phyloP scores from a whole-genome alignment of 2,888 invertebrate species.

The Adineta ricciae region DNA sequence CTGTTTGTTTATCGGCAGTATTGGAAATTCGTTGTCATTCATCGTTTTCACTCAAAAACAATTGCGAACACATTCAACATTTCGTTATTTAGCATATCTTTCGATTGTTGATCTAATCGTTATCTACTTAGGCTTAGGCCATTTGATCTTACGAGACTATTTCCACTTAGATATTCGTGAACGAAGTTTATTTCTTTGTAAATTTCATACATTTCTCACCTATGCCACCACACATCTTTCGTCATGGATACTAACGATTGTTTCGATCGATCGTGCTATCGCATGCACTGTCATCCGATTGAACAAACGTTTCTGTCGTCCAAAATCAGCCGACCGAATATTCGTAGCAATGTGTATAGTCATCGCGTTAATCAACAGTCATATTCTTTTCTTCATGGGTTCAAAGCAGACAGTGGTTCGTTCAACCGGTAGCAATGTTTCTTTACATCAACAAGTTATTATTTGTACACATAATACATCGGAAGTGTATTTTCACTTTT shows the following conservation, averaged over 20 bases:
- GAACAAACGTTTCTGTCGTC: conserved; percentile 23
- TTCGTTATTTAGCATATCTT: conserved; percentile 32
- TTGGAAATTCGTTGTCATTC: conserved; percentile 28
- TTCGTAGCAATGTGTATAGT: conserved; percentile 18
- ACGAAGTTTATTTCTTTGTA: conserved; percentile 24
- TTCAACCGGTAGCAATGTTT: background rate
- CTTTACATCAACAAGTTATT: background rate
- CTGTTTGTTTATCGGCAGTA: background rate
- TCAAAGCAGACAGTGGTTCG: background rate
- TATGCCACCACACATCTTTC: conserved; percentile 32
- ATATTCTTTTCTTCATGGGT: conserved; percentile 29
- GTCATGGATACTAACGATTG: conserved; percentile 26
- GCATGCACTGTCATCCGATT: conserved; percentile 30
- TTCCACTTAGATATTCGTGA: conserved; percentile 22
- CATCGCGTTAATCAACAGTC: conserved; percentile 22
- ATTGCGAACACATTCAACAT: conserved; percentile 31
- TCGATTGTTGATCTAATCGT: conserved; percentile 30
- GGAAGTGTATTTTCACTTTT: conserved; percentile 18
- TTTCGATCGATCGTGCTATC: conserved; percentile 32
- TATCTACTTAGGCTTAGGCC: conserved; percentile 24
- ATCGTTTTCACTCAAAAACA: conserved; percentile 28
- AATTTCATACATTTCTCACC: conserved; percentile 27
- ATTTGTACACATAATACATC: conserved; percentile 5
- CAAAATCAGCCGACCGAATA: conserved; percentile 25
- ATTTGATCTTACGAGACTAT: conserved; percentile 29